Percentiles rank a stretch among this genome's conserved stretches.
Conservation (phyloP, 2,888 invertebrate species). For the Nomada hirtipes region DNA sequence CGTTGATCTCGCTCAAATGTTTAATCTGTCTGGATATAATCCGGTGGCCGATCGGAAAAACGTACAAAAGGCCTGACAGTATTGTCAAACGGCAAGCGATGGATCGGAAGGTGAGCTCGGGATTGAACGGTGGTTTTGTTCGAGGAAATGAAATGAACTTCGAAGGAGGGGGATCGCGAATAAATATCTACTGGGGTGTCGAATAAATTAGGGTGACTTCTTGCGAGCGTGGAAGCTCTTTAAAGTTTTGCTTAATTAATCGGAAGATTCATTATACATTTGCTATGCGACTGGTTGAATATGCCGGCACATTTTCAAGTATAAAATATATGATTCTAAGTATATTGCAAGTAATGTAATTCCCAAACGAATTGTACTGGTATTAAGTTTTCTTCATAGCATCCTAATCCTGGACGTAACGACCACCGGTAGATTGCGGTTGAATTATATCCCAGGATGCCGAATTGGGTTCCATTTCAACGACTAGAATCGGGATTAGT, state of each 20-base stretch:
- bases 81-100: constrained; percentile 38
- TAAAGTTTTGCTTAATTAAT: no score
- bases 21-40: constrained; percentile 61
- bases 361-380: no score
- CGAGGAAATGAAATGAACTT: background rate
- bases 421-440: background rate
- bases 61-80: constrained; percentile 3
- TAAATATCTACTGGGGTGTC: background rate
- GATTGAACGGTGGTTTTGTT: background rate
- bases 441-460: background rate
- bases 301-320: no score
- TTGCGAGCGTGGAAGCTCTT: background rate
- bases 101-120: background rate
- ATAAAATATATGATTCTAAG: no score
- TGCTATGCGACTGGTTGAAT: no score
- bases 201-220: background rate
- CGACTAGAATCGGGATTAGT: constrained; percentile 13
- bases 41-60: constrained; percentile 39
- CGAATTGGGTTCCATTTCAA: constrained; percentile 11
- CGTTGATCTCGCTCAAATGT: constrained; percentile 54
- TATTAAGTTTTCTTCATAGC: no score
- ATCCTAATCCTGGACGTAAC: no score
- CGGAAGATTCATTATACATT: no score
- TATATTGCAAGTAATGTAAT: no score
- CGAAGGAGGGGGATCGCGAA: background rate